These are phyloP conservation scores for Brachionus calyciflorus DNA, from an alignment of 1,140 invertebrate species.

Conservation along the genomic window DNA sequence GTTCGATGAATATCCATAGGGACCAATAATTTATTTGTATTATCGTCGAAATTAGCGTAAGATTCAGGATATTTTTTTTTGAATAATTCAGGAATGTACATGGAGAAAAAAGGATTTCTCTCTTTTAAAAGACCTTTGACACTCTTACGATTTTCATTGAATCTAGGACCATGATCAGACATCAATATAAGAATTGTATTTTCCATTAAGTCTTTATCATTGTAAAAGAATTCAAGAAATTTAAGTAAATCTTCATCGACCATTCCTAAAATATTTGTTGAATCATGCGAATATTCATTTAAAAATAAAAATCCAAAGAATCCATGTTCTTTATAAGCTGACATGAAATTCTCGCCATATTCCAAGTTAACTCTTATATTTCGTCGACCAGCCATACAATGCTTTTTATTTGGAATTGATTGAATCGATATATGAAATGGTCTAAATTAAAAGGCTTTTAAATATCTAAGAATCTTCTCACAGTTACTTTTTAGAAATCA, in stretches of 20 bases:
- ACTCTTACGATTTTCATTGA: slow-evolving; percentile 72
- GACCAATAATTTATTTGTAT: not conserved
- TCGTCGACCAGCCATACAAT: slow-evolving; percentile 74
- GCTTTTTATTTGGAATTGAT: slow-evolving; percentile 51
- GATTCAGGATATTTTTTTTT: slow-evolving; percentile 65
- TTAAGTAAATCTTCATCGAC: slow-evolving; percentile 71
- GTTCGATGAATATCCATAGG: not conserved
- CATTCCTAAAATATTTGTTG: slow-evolving; percentile 72
- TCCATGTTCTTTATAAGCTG: slow-evolving; percentile 67
- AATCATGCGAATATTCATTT: slow-evolving; percentile 79
- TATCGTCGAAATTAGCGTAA: slow-evolving; percentile 65
- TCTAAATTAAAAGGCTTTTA: not conserved
- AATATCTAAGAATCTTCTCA: too few relatives aligned
- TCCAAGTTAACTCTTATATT: slow-evolving; percentile 71
- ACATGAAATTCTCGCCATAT: slow-evolving; percentile 67
- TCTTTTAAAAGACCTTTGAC: slow-evolving; percentile 82
- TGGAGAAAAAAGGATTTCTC: slow-evolving; percentile 76
- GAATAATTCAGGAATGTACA: slow-evolving; percentile 72
- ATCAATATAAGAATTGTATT: slow-evolving; percentile 77
- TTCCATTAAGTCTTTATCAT: slow-evolving; percentile 66
- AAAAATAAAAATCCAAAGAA: slow-evolving; percentile 83
- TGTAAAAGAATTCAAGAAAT: slow-evolving; percentile 64
- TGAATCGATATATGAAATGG: not conserved
- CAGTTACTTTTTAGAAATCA: too few relatives aligned
- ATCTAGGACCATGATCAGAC: slow-evolving; percentile 79